Percentiles rank a stretch among this genome's conserved stretches.
These are phyloP conservation scores for Oncorhynchus mykiss DNA, from an alignment of 2,113 vertebrate genomes.

Conservation along the genomic window DNA sequence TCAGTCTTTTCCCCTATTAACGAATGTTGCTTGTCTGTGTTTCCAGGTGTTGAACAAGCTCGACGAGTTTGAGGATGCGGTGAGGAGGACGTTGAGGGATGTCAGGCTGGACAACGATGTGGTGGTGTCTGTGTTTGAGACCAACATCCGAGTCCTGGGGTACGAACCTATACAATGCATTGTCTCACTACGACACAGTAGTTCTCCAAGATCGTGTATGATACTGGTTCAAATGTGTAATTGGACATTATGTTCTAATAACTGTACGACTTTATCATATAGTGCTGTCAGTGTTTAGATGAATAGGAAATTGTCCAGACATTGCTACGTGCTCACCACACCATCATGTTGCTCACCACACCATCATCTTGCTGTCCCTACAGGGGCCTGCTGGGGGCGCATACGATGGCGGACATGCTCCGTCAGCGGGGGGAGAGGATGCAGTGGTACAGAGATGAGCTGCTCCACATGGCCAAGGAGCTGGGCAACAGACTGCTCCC, in stretches of 20 bases:
- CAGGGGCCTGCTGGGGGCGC: slow-evolving; percentile 94
- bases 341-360: too few relatives aligned
- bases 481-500: slow-evolving; percentile 92
- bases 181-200: too few relatives aligned
- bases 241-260: too few relatives aligned
- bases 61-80: slow-evolving; percentile 81
- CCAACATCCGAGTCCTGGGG: slow-evolving; percentile 82
- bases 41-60: slow-evolving; percentile 77
- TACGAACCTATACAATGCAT: slow-evolving; percentile 31
- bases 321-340: neutral
- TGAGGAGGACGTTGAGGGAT: slow-evolving; percentile 69
- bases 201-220: too few relatives aligned
- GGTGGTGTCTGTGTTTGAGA: slow-evolving; percentile 83
- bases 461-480: slow-evolving; percentile 94
- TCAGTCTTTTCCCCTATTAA: neutral
- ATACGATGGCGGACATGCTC: slow-evolving; percentile 94
- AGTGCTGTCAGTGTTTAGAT: neutral
- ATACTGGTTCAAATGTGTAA: too few relatives aligned
- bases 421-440: slow-evolving; percentile 87
- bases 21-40: neutral
- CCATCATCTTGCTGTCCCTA: neutral
- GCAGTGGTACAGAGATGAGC: slow-evolving; percentile 93
- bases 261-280: too few relatives aligned
- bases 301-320: neutral
- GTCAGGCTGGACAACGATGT: slow-evolving; percentile 79